Base-by-base conservation (phyloP, 2,797 vertebrate species). In the Melanotaenia parkinsoni region DNA sequence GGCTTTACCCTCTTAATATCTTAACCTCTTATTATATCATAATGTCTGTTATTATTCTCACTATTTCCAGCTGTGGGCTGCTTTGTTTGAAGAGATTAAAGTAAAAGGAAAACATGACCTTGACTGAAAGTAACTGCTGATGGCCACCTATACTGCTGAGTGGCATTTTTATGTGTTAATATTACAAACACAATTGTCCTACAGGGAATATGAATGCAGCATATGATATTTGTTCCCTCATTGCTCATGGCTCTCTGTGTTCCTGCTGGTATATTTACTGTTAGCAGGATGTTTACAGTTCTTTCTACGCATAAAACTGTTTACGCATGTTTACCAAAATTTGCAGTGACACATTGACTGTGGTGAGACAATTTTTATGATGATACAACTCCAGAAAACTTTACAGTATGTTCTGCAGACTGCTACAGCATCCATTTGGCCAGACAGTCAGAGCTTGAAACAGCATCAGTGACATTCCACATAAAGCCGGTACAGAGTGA, bases 271-370 rank as follows among this genome's bases (percentile, higher is more conserved):
- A 65, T 84, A 37, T 74, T 72, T 58, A 43, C 69, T 76, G 60
- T 74, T 64, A 67, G 66, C 76, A 67, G 79, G 81, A 82, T 84
- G 85, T 91, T 93, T 89, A 91, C 89, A 89, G 65, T 73, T 66
- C 67, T 64, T 72, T 75, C 77, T 73, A 47, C 72, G 57, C 76
- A 86, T 79, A 67, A 75, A 70, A 74, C 70, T 67, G 80, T 74
- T 81, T 58, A 73, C 81, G 82, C 83, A 81, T 75, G 80, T 89
- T 90, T 89, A 86, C 84, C 82, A 66, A 84, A 69, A 72, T 67
- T 69, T 60, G 30, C 30, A 76, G 61, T 18, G 54, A 67, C 61
- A 69, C 50, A 2, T 56, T 50, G 64, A 77, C 79, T 60, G 45
- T 32, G 76, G 50, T 45, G 63, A 74, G 64, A 63, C 2, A 32